A percentile compares a stretch with the other conserved stretches of the same genome.
phyloP scores from a whole-genome alignment of 2,797 vertebrate species.

The Crocidura indochinensis region DNA sequence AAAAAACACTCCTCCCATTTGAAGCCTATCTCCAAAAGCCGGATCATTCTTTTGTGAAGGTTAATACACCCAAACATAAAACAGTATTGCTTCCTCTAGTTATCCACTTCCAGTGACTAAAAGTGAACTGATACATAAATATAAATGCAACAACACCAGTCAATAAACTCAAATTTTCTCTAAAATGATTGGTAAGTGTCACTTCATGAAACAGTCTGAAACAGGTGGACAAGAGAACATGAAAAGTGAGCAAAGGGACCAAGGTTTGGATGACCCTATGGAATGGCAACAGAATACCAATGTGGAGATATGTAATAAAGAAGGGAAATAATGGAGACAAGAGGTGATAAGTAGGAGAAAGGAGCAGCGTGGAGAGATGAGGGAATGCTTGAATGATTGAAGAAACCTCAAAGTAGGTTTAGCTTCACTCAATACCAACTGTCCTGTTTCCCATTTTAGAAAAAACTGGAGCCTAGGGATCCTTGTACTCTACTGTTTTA shows the following conservation, averaged over 20 bases:
- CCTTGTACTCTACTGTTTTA: neutral
- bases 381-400: neutral
- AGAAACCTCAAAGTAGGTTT: neutral
- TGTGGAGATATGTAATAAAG: neutral
- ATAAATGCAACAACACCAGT: neutral
- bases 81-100: neutral
- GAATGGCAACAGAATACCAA: neutral
- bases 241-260: neutral
- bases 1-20: neutral
- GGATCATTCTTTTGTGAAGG: slow-evolving; percentile 9
- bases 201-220: slow-evolving; percentile 27
- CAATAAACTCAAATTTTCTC: neutral
- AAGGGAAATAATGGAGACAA: too few relatives aligned
- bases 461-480: neutral
- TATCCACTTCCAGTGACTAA: neutral
- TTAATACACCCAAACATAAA: slow-evolving; percentile 38
- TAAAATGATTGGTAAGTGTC: neutral
- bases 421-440: neutral
- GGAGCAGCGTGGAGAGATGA: neutral
- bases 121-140: neutral
- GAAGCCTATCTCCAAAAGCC: slow-evolving; percentile 30
- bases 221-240: neutral
- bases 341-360: neutral
- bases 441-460: neutral
- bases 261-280: neutral